These are phyloP conservation scores for Anastatus disparis DNA, from an alignment of 1,140 invertebrate species.

Conservation along the genomic window DNA sequence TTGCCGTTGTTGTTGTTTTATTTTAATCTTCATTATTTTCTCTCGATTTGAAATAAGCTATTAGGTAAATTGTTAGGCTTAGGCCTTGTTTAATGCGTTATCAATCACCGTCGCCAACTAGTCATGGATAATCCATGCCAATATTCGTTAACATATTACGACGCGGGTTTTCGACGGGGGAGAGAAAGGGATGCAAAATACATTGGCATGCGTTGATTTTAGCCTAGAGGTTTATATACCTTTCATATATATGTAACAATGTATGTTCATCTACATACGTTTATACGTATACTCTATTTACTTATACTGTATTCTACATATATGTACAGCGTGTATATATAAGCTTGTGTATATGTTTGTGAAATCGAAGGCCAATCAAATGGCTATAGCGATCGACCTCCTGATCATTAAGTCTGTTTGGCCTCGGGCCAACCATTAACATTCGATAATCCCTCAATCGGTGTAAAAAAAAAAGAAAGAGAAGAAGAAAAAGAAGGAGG, in stretches of 20 bases:
- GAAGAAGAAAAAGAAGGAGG: too few species aligned
- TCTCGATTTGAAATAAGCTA: constrained; percentile 31
- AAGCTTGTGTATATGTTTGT: too few species aligned
- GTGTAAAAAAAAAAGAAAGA: background rate
- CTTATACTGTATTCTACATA: too few species aligned
- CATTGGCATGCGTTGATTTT: background rate
- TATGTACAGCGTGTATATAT: too few species aligned
- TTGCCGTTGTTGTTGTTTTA: too few species aligned
- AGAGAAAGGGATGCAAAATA: constrained; percentile 46
- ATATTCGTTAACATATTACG: constrained; percentile 47
- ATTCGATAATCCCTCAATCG: constrained; percentile 9
- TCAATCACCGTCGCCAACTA: constrained; percentile 55
- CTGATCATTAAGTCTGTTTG: background rate
- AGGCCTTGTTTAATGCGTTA: constrained; percentile 51
- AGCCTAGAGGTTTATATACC: background rate
- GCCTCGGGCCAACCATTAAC: constrained; percentile 3
- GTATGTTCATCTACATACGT: background rate
- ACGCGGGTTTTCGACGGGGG: too few species aligned
- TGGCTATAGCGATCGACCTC: background rate
- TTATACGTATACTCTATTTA: background rate
- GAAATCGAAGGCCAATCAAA: constrained; percentile 1
- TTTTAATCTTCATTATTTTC: background rate
- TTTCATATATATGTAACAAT: background rate
- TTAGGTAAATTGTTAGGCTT: constrained; percentile 49
- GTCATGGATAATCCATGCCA: constrained; percentile 48